Evolutionary conservation across 2,888 invertebrate genomes (phyloP).

Genomic region (Apeira syringaria): DNA sequence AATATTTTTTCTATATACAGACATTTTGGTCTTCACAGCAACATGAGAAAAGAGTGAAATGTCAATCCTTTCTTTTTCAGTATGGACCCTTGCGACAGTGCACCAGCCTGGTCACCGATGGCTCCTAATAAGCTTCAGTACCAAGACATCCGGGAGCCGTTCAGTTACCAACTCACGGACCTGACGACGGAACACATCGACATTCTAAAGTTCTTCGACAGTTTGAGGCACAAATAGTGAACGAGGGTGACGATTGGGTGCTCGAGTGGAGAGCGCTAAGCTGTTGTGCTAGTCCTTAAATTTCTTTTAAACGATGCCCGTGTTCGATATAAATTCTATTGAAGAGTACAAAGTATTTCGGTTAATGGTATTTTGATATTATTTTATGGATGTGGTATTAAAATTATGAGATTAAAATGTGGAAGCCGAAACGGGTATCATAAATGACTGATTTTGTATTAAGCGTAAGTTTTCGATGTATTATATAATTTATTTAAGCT

Average conservation of each 20-base stretch:
- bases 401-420: slow-evolving; percentile 6
- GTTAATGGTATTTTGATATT: slow-evolving; percentile 5
- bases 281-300: slow-evolving; percentile 13
- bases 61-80: slow-evolving; percentile 47
- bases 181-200: slow-evolving; percentile 40
- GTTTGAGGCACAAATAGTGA: slow-evolving; percentile 17
- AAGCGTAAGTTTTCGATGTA: slow-evolving; percentile 17
- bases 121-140: slow-evolving; percentile 33
- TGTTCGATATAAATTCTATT: slow-evolving; percentile 1
- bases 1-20: no score
- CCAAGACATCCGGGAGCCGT: slow-evolving; percentile 44
- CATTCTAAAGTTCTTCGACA: slow-evolving; percentile 52
- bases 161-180: slow-evolving; percentile 31
- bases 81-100: slow-evolving; percentile 45
- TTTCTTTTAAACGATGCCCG: slow-evolving; percentile 3
- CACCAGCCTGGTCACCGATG: slow-evolving; percentile 45
- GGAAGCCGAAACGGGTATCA: slow-evolving; percentile 10
- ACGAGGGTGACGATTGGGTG: background rate
- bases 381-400: background rate
- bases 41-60: no score
- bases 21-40: no score
- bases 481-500: slow-evolving; percentile 19
- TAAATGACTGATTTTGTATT: slow-evolving; percentile 19
- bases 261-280: background rate
- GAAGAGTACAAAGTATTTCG: slow-evolving; percentile 16